Base-by-base conservation (phyloP, 1,140 invertebrate genomes). In the Drosophila tsacasi region DNA sequence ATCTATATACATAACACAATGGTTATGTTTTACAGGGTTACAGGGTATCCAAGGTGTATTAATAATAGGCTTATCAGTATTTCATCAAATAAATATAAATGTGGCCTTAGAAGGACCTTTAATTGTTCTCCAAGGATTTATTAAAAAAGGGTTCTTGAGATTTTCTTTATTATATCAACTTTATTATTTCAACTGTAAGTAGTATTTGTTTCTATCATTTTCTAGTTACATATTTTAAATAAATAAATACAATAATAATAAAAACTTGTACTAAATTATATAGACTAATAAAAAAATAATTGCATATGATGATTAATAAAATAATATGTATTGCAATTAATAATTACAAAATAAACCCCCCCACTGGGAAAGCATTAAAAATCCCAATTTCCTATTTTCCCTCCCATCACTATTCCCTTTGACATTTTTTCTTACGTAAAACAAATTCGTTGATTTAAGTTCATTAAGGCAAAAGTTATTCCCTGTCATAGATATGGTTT, bases 1-100 rank as follows among this genome's bases (percentile, higher is more conserved):
- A 72, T 44, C 42, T 40, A 39, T 67, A n/a, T 61, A 40, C 37
- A 61, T 54, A 60, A 32, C 65, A 30, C 19, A 35, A 27, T 30
- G 44, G 44, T 65, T 65, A 66, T 40, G 35, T 40, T 66, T 65
- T 39, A 73, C 42, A 15, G 21, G 21, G 19, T 5, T 42, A 42
- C 12, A 40, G 40, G 47, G 13, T 60, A 32, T 32, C 21, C 32
- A 25, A 32, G 23, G 49, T 42, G 25, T 35, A 19, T 19, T 9
- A 9, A 19, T 1, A 1, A 6, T 12, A 10, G 13, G 27, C 8
- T 15, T 0, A 27, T n/a, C 5, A 1, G 17, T 30, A 32, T 13
- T 13, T 32, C 8, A 4, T 21, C 1, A 54, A 32, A 13, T 12
- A 52, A 13, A 30, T 3, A 2, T 21, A 21, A 1, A 3, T 32